A percentile compares a stretch with the other conserved stretches of the same genome.
These are phyloP conservation scores for Lanistes nyassanus DNA, from an alignment of 1,140 invertebrate species.

Conservation along the genomic window DNA sequence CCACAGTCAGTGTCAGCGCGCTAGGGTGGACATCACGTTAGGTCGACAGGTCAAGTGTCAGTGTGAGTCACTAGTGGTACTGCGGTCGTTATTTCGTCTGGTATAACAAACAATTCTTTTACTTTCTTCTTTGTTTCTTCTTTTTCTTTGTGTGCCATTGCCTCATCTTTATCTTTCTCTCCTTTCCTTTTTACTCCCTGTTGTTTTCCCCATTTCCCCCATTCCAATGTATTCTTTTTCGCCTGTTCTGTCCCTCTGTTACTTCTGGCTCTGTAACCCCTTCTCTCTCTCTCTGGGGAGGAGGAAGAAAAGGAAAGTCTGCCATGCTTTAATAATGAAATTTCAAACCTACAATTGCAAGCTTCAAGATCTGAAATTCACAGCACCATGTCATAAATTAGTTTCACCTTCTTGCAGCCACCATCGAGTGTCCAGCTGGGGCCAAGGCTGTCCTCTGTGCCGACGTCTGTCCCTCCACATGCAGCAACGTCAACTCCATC, in stretches of 20 bases:
- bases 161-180: background rate
- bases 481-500: slow-evolving; percentile 49
- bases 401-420: slow-evolving; percentile 33
- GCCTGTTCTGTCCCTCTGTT: background rate
- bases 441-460: slow-evolving; percentile 56
- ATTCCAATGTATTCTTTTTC: background rate
- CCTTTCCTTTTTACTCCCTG: background rate
- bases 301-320: too few relatives aligned
- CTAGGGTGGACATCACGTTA: slow-evolving; percentile 70
- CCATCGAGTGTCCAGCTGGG: slow-evolving; percentile 50
- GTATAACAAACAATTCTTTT: background rate
- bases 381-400: too few relatives aligned
- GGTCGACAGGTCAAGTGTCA: slow-evolving; percentile 47
- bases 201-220: background rate
- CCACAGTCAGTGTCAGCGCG: slow-evolving; percentile 82
- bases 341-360: too few relatives aligned
- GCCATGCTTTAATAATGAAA: too few relatives aligned
- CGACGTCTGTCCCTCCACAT: slow-evolving; percentile 57
- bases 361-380: too few relatives aligned
- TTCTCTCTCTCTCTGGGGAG: too few relatives aligned
- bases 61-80: too few relatives aligned
- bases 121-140: too few relatives aligned
- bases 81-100: background rate
- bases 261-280: too few relatives aligned
- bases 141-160: background rate